Evolutionary conservation across 2,113 vertebrate genomes (phyloP).

Genomic region (Pollachius pollachius): DNA sequence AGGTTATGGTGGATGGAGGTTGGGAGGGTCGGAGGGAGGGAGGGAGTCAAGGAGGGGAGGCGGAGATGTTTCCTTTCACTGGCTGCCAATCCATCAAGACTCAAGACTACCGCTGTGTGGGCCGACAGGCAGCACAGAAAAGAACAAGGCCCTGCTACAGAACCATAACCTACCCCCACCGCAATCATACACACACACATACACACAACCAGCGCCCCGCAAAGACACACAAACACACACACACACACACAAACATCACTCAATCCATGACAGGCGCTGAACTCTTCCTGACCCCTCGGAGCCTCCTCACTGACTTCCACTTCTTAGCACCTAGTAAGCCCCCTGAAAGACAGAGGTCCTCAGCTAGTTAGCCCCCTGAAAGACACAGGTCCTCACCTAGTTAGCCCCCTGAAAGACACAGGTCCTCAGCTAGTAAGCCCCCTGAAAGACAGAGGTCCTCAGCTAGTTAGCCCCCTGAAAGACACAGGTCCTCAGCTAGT

Average conservation of each 20-base stretch:
- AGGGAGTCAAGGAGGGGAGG: constrained; percentile 62
- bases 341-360: too few species aligned
- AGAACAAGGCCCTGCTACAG: constrained; percentile 82
- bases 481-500: too few species aligned
- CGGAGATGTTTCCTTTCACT: constrained; percentile 88
- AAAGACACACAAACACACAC: neutral
- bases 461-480: too few species aligned
- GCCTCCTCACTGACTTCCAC: constrained; percentile 76
- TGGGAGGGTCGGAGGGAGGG: neutral
- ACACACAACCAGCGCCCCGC: neutral
- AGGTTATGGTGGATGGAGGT: too few species aligned
- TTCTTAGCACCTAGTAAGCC: constrained; percentile 68
- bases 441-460: too few species aligned
- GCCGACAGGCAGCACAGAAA: constrained; percentile 83
- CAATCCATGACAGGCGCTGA: constrained; percentile 81
- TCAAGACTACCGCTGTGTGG: constrained; percentile 88
- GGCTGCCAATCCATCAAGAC: constrained; percentile 95
- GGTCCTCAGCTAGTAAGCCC: too few species aligned
- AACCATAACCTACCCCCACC: constrained; percentile 78
- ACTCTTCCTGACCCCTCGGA: constrained; percentile 90
- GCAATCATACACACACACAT: constrained; percentile 79
- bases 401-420: too few species aligned
- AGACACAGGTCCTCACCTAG: too few species aligned
- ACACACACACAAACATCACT: neutral
- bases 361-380: too few species aligned